Evolutionary conservation across 1,140 invertebrate species (phyloP).

Genomic region (Cydia pomonella): DNA sequence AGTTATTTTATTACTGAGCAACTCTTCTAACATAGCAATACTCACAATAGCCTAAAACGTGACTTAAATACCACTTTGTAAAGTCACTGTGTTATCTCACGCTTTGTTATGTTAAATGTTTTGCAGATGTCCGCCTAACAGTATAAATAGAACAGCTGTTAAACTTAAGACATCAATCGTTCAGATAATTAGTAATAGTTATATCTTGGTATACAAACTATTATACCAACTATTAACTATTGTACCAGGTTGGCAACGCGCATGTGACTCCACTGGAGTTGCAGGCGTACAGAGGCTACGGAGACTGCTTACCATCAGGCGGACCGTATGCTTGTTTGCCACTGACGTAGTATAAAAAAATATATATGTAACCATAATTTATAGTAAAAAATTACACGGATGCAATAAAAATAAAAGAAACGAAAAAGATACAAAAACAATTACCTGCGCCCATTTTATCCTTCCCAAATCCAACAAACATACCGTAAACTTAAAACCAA

Average conservation of each 20-base stretch:
- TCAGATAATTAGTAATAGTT: too few relatives aligned
- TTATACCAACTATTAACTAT: too few relatives aligned
- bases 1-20: slow-evolving; percentile 17
- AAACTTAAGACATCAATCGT: neutral
- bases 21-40: neutral
- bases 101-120: slow-evolving; percentile 14
- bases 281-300: too few relatives aligned
- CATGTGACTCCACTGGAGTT: too few relatives aligned
- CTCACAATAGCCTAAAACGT: neutral
- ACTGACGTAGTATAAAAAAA: too few relatives aligned
- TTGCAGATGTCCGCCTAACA: slow-evolving; percentile 16
- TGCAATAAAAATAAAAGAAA: neutral
- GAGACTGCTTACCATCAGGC: too few relatives aligned
- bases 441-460: neutral
- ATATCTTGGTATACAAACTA: too few relatives aligned
- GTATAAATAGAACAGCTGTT: neutral
- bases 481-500: slow-evolving; percentile 58
- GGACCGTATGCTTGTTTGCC: too few relatives aligned
- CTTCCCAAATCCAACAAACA: slow-evolving; percentile 28
- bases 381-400: neutral
- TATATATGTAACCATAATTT: neutral
- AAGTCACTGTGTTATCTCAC: neutral
- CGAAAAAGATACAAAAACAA: neutral
- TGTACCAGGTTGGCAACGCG: too few relatives aligned
- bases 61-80: neutral